Evolutionary conservation across 2,888 invertebrate genomes (phyloP).

Genomic region (Suillia variegata): DNA sequence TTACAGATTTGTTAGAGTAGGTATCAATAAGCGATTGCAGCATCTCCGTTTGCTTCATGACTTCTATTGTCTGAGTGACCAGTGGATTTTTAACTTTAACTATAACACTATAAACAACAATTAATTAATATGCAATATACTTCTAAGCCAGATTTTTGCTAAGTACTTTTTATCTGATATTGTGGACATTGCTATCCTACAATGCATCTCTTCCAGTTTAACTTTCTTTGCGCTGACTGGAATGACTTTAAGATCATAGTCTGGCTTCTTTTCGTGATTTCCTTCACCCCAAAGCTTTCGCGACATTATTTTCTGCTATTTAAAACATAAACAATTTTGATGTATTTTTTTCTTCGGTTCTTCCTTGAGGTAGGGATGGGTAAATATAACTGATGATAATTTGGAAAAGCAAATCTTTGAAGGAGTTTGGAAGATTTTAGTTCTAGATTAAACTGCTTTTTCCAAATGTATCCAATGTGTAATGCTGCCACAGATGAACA

Average conservation of each 20-base stretch:
- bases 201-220: constrained; percentile 45
- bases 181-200: constrained; percentile 32
- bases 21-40: constrained; percentile 58
- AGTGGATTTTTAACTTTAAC: constrained; percentile 54
- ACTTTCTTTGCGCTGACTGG: constrained; percentile 38
- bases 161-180: background rate
- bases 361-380: no score
- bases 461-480: no score
- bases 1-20: constrained; percentile 58
- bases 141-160: background rate
- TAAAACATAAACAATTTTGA: no score
- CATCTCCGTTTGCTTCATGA: constrained; percentile 61
- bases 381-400: no score
- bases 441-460: no score
- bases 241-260: constrained; percentile 35
- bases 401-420: no score
- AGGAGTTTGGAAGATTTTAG: no score
- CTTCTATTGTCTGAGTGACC: constrained; percentile 60
- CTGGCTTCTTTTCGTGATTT: constrained; percentile 28
- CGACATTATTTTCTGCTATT: constrained; percentile 35
- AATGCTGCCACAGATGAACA: no score
- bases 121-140: background rate
- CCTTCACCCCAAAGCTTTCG: constrained; percentile 37
- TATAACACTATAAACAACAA: constrained; percentile 32
- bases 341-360: no score